Evolutionary conservation across 1,140 invertebrate genomes (phyloP).

Genomic region (Prorops nasuta): DNA sequence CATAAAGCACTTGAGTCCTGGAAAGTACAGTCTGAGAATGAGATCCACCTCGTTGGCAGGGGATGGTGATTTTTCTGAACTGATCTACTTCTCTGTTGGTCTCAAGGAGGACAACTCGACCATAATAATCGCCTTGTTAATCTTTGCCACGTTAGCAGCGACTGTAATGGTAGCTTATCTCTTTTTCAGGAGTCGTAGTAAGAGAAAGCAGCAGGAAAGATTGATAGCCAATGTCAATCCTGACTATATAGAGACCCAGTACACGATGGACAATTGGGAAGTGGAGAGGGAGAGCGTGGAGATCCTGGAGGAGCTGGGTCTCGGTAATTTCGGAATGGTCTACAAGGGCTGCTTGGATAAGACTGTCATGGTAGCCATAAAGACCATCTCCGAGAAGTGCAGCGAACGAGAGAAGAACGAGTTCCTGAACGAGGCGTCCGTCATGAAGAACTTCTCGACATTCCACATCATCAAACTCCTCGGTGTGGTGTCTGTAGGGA

Average conservation of each 20-base stretch:
- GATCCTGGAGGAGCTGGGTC: conserved; percentile 61
- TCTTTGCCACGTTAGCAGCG: conserved; percentile 13
- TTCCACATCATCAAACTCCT: conserved; percentile 70
- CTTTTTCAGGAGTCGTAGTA: conserved; percentile 15
- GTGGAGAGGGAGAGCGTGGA: conserved; percentile 61
- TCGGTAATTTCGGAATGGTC: conserved; percentile 73
- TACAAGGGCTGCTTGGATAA: conserved; percentile 58
- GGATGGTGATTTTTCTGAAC: conserved; percentile 57
- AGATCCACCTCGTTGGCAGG: conserved; percentile 65
- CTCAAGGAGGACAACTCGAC: conserved; percentile 14
- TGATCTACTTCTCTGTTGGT: conserved; percentile 27
- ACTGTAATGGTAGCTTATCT: neutral
- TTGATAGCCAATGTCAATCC: conserved; percentile 48
- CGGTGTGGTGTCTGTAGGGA: conserved; percentile 68
- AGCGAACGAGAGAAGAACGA: conserved; percentile 58
- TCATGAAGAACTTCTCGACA: conserved; percentile 62
- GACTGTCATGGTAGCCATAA: conserved; percentile 63
- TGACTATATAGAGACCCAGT: conserved; percentile 52
- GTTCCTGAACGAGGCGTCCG: conserved; percentile 67
- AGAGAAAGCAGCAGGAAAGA: conserved; percentile 31
- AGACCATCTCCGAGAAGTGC: conserved; percentile 63
- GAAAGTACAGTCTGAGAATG: conserved; percentile 65
- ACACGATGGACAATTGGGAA: conserved; percentile 69
- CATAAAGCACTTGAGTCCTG: conserved; percentile 57
- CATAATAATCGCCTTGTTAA: conserved; percentile 16